Conservation (phyloP, 2,113 vertebrate species). For the Lucifuga dentata region DNA sequence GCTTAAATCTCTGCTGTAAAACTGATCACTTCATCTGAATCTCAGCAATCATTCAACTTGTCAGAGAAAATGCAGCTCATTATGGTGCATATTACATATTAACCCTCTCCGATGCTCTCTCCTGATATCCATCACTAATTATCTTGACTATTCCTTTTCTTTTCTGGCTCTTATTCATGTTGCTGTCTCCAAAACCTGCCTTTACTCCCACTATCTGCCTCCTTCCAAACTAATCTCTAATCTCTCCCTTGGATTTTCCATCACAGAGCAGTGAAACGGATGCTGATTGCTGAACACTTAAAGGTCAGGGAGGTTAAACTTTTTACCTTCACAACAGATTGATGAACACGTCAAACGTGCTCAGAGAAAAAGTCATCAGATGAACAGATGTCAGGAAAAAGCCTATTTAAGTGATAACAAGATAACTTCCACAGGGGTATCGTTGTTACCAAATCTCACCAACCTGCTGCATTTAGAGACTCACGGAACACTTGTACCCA, state of each 20-base stretch:
- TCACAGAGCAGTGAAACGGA: constrained; percentile 39
- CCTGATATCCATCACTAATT: constrained; percentile 39
- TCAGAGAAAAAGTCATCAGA: constrained; percentile 15
- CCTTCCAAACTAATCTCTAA: constrained; percentile 44
- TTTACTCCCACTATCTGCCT: constrained; percentile 16
- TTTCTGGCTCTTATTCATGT: constrained; percentile 31
- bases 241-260: constrained; percentile 50
- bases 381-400: constrained; percentile 12
- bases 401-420: background rate
- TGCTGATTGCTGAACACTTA: constrained; percentile 33
- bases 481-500: background rate
- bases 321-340: no score
- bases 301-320: constrained; percentile 36
- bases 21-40: constrained; percentile 41
- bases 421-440: constrained; percentile 21
- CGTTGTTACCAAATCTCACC: background rate
- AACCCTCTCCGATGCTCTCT: constrained; percentile 10
- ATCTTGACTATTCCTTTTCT: constrained; percentile 32
- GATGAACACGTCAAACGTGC: no score
- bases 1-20: constrained; percentile 7
- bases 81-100: constrained; percentile 24
- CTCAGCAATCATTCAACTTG: constrained; percentile 28
- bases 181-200: background rate
- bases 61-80: constrained; percentile 43
- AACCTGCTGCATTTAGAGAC: constrained; percentile 10